Percentiles rank a stretch among this genome's conserved stretches.
Conservation (phyloP, 1,140 invertebrate genomes). For the Drosophila suzukii region DNA sequence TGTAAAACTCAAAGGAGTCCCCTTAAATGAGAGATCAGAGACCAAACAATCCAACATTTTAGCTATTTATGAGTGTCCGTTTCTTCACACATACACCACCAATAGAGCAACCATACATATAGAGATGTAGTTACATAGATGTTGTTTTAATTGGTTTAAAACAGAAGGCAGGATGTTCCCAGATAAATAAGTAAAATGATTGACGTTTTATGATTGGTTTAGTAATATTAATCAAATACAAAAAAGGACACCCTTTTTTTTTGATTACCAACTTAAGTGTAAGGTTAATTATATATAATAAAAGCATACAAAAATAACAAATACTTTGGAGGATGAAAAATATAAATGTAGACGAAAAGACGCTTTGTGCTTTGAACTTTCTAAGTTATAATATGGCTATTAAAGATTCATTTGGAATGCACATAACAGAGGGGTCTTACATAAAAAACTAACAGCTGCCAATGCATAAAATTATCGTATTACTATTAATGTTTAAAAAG, state of each 20-base stretch:
- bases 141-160: conserved; percentile 76
- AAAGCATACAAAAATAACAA: conserved; percentile 33
- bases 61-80: conserved; percentile 20
- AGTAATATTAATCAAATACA: conserved; percentile 46
- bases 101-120: conserved; percentile 30
- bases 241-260: conserved; percentile 48
- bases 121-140: conserved; percentile 61
- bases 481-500: not conserved
- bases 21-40: conserved; percentile 26
- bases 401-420: conserved; percentile 12
- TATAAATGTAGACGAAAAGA: conserved; percentile 69
- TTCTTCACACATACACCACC: conserved; percentile 23
- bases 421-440: not conserved
- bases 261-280: conserved; percentile 62
- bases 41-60: conserved; percentile 41
- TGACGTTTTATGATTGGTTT: conserved; percentile 63
- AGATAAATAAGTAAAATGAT: conserved; percentile 44
- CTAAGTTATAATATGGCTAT: not conserved
- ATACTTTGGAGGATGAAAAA: conserved; percentile 62
- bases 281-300: conserved; percentile 53
- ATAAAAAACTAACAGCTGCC: conserved; percentile 31
- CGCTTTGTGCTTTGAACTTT: conserved; percentile 7
- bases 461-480: conserved; percentile 7
- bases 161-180: conserved; percentile 41
- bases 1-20: not conserved